A percentile compares a stretch with the other conserved stretches of the same genome.
These are phyloP conservation scores for Frieseomelitta varia DNA, from an alignment of 1,140 invertebrate genomes.

Conservation along the genomic window DNA sequence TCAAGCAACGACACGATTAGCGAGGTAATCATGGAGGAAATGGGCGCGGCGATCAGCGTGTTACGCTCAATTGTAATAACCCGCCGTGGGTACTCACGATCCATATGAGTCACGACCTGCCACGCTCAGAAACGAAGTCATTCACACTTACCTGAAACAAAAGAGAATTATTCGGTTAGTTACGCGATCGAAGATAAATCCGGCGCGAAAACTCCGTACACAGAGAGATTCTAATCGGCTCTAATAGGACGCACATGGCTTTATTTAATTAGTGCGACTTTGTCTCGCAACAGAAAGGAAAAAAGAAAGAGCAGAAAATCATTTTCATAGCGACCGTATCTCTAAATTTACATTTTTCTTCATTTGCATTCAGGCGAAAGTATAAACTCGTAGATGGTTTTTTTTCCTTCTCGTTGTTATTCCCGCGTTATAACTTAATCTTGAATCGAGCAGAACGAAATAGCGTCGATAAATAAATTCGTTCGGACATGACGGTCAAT, in stretches of 20 bases:
- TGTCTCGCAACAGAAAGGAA: not conserved
- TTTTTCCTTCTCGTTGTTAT: not conserved
- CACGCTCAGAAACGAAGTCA: constrained; percentile 30
- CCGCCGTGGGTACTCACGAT: constrained; percentile 49
- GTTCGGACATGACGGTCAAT: too few relatives aligned
- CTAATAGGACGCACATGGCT: constrained; percentile 13
- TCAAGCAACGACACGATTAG: constrained; percentile 24
- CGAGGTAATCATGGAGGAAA: not conserved
- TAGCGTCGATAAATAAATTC: constrained; percentile 58
- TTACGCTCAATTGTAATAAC: constrained; percentile 49
- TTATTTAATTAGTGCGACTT: constrained; percentile 39
- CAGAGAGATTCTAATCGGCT: constrained; percentile 22
- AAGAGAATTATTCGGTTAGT: constrained; percentile 54
- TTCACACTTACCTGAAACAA: constrained; percentile 73
- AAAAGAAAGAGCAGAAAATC: not conserved
- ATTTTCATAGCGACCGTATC: constrained; percentile 6
- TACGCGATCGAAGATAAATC: constrained; percentile 48
- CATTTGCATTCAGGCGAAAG: not conserved
- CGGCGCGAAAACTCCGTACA: not conserved
- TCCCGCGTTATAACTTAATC: not conserved
- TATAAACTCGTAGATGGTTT: not conserved
- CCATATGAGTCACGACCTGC: constrained; percentile 18
- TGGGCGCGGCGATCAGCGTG: constrained; percentile 42
- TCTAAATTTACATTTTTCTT: not conserved
- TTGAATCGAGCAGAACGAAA: not conserved